Base-by-base conservation (phyloP, 2,797 vertebrate species). In the Dicrostonyx torquatus region DNA sequence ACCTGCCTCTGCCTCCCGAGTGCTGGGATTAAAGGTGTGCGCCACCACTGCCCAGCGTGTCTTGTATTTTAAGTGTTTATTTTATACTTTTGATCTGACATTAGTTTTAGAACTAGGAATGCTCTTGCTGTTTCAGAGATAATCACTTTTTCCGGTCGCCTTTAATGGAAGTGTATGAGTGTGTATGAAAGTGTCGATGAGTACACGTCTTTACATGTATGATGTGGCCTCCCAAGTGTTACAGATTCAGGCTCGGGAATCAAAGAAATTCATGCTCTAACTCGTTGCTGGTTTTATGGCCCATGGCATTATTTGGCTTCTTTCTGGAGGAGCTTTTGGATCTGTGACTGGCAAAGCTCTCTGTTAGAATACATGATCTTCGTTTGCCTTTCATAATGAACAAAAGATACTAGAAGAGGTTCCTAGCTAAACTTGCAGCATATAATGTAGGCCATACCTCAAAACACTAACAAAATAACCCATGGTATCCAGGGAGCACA, bases 61-160 rank as follows among this genome's bases (percentile, higher is more conserved):
- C n/a, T n/a, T n/a, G 72, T 75, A 40, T 85, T 96, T 80, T 40
- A 89, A 84, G 22, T 75, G 62, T 48, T 6, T 2, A 9, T 93
- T 93, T 90, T 76, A 50, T 66, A 64, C 87, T 70, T 55, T 79
- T 89, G 31, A 76, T 83, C 37, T 92, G 92, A 62, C 18, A 20
- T 5, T 88, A 60, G 40, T 76, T 94, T 94, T 94, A 68, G 72
- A 93, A 62, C 5, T 86, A 66, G 37, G 34, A 64, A 40, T 68
- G 91, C 79, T 94, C 79, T 93, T 89, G 40, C 12, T 55, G 72
- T 45, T 90, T 90, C 60, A 34, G 29, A 85, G 68, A 70, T 75
- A 83, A 89, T 87, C 80, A 12, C 48, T 92, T 91, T 75, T 45
- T 84, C 64, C 40, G 70, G 55, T 9, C 14, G 64, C 64, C 45